These are phyloP conservation scores for Sula dactylatra DNA, from an alignment of 2,113 vertebrate genomes.

Conservation along the genomic window DNA sequence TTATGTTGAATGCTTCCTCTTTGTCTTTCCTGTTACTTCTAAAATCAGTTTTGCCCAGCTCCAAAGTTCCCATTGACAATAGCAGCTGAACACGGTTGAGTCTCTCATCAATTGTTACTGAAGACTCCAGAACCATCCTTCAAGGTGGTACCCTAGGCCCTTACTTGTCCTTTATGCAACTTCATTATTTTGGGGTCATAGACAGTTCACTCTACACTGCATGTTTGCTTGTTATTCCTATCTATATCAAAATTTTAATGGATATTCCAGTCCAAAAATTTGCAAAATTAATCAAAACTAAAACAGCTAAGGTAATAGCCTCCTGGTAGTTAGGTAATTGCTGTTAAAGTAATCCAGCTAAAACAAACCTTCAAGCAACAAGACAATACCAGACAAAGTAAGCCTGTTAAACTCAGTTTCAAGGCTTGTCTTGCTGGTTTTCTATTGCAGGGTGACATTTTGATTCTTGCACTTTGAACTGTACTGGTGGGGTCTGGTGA, in stretches of 20 bases:
- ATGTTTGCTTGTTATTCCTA: neutral
- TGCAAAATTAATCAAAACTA: neutral
- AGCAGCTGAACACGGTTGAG: neutral
- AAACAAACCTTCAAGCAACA: neutral
- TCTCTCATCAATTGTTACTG: neutral
- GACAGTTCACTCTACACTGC: neutral
- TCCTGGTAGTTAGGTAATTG: neutral
- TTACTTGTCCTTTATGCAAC: neutral
- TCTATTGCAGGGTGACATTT: neutral
- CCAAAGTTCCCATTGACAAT: neutral
- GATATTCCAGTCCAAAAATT: neutral
- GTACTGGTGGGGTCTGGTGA: neutral
- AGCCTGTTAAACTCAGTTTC: neutral
- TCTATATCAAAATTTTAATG: neutral
- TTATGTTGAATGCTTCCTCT: neutral
- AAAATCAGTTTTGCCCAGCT: neutral
- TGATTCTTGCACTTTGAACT: neutral
- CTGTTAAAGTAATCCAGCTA: neutral
- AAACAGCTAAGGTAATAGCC: neutral
- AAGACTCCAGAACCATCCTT: neutral
- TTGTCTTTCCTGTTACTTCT: neutral
- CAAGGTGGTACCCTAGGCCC: neutral
- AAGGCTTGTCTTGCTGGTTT: neutral
- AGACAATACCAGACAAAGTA: neutral
- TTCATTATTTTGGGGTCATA: neutral